Evolutionary conservation across 2,113 vertebrate species (phyloP).

Genomic region (Pachycephala philippinensis): DNA sequence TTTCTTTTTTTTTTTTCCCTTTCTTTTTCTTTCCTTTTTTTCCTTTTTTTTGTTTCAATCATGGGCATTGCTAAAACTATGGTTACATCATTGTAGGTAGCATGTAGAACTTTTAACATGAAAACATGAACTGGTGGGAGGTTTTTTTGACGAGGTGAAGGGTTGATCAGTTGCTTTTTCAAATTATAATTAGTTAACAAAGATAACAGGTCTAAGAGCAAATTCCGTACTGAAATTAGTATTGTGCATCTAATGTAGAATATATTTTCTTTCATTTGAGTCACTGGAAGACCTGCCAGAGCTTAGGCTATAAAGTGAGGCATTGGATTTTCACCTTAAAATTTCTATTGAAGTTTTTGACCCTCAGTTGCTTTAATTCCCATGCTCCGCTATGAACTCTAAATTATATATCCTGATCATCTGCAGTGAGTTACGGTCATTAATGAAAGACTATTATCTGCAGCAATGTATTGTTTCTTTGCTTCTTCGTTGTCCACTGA

Average conservation of each 20-base stretch:
- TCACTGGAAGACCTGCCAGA: not conserved
- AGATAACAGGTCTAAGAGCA: not conserved
- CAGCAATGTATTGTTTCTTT: not conserved
- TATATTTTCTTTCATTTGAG: not conserved
- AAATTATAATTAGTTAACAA: not conserved
- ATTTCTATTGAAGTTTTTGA: not conserved
- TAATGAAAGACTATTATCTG: not conserved
- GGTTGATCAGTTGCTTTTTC: not conserved
- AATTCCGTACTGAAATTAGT: not conserved
- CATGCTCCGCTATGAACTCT: not conserved
- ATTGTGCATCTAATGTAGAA: not conserved
- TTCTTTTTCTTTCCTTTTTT: rapidly evolving
- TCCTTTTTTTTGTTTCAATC: not conserved
- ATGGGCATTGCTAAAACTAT: not conserved
- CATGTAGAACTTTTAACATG: not conserved
- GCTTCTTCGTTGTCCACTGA: not conserved
- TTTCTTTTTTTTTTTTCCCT: rapidly evolving
- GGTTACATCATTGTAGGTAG: not conserved
- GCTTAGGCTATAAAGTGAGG: not conserved
- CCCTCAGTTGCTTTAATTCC: not conserved
- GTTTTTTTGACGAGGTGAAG: not conserved
- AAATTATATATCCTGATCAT: not conserved
- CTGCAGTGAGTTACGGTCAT: not conserved
- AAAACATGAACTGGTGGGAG: not conserved
- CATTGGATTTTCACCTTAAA: not conserved